Percentiles rank a stretch among this genome's conserved stretches.
These are phyloP conservation scores for Pseudopodoces humilis DNA, from an alignment of 2,113 vertebrate genomes.

Conservation along the genomic window DNA sequence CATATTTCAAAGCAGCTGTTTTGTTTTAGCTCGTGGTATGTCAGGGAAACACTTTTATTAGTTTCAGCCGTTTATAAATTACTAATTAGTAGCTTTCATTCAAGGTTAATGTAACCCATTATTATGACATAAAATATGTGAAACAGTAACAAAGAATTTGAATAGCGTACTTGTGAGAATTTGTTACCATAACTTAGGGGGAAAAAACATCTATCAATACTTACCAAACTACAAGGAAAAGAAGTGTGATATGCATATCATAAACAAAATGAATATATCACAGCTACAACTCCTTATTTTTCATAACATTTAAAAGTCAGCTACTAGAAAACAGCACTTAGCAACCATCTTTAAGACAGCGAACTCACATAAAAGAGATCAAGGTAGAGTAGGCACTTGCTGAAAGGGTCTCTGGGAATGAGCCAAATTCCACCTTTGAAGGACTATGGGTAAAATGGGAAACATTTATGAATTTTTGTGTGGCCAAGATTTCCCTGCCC, in stretches of 20 bases:
- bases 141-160: not conserved
- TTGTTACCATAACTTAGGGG: not conserved
- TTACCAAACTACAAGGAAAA: constrained; percentile 12
- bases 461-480: not conserved
- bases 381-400: not conserved
- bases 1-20: not conserved
- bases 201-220: not conserved
- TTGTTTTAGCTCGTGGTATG: not conserved
- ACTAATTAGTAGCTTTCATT: not conserved
- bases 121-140: not conserved
- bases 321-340: constrained; percentile 4
- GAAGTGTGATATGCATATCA: not conserved
- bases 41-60: not conserved
- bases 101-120: not conserved
- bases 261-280: not conserved
- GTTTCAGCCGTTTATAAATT: not conserved
- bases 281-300: not conserved
- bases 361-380: not conserved
- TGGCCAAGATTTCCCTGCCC: not conserved
- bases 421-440: not conserved
- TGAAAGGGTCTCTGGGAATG: not conserved
- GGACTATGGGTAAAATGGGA: not conserved
- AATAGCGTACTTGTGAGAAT: not conserved
- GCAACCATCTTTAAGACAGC: not conserved
- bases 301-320: not conserved